Conservation (phyloP, 30 jellyfish, hydroid and myxozoan genomes). For the Pseudorhiza aurosa region DNA sequence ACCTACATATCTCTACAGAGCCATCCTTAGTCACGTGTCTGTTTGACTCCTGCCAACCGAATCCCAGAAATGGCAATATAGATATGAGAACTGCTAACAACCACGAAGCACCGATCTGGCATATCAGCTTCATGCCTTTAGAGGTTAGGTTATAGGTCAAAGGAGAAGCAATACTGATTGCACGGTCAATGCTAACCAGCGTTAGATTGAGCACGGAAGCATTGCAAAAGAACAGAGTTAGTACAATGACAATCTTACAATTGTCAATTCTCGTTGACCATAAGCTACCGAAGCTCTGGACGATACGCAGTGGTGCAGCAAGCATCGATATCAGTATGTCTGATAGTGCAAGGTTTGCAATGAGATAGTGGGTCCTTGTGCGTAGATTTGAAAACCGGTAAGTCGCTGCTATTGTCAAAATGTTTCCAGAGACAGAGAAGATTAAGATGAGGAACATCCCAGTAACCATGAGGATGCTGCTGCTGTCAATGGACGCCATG, state of each 20-base stretch:
- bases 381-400: conserved; percentile 33
- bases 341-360: conserved; percentile 62
- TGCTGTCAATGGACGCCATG: too few species aligned
- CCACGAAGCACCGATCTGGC: conserved; percentile 46
- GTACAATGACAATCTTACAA: conserved; percentile 42
- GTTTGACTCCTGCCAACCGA: conserved; percentile 28
- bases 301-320: conserved; percentile 64
- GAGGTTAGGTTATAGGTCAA: conserved; percentile 38
- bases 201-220: conserved; percentile 65
- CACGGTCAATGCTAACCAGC: conserved; percentile 66
- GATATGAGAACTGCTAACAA: conserved; percentile 30
- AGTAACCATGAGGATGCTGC: background rate
- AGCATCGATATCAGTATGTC: conserved; percentile 52
- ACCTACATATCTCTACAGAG: conserved; percentile 43
- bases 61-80: conserved; percentile 47
- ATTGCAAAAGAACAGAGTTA: conserved; percentile 61
- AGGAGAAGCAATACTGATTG: conserved; percentile 62
- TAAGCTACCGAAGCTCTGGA: conserved; percentile 32
- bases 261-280: conserved; percentile 42
- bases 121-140: background rate
- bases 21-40: background rate
- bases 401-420: conserved; percentile 36
- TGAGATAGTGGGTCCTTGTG: conserved; percentile 41
- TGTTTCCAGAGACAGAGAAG: conserved; percentile 47
- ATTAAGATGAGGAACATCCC: conserved; percentile 48